Evolutionary conservation across 2,113 vertebrate species (phyloP), one percentile per base, ranked within the genome.

Genomic region (Leptosomus discolor): DNA sequence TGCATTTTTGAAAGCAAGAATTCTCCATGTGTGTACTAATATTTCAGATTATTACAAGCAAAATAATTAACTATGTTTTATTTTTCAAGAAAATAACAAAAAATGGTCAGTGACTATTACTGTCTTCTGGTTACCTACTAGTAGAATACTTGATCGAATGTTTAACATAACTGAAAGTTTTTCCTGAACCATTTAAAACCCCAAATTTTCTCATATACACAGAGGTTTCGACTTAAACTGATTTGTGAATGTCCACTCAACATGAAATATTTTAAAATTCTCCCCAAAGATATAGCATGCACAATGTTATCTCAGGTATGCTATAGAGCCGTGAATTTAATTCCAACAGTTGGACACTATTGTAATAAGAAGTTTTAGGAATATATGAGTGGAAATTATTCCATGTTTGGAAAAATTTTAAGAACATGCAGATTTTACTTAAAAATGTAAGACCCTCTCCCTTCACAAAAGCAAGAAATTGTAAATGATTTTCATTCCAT

Each of bases 231-330:
- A 37, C 8, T 74, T 18, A 11, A 65, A n/a, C 15, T 70, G 68
- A 74, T 23, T 11, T 57, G 8, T 51, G 26, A 68, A 65, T 19
- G 17, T 8, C 6, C 43, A 69, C 13, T 65, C 83, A 65, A 27
- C 29, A 76, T 2, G 4, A 85, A 20, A 27, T 27, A 57, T 22
- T 88, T 84, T 45, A 4, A 36, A 78, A 71, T 5, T 36, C 5
- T 34, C 11, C 27, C 17, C 36, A 27, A 51, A 60, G 6, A 79
- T 27, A 84, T 0, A 70, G 14, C 0, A 0, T 48, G 65, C 17
- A 50, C 10, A 43, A 36, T 18, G 5, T 56, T 45, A 92, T 29
- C 90, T 93, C 48, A 85, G 71, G 12, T 32, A 64, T 21, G 6
- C 11, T 30, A 41, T 1, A 79, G 43, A 75, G 29, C 11, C 23